phyloP scores from a whole-genome alignment of 2,113 vertebrate genomes.

The Tachycineta bicolor region DNA sequence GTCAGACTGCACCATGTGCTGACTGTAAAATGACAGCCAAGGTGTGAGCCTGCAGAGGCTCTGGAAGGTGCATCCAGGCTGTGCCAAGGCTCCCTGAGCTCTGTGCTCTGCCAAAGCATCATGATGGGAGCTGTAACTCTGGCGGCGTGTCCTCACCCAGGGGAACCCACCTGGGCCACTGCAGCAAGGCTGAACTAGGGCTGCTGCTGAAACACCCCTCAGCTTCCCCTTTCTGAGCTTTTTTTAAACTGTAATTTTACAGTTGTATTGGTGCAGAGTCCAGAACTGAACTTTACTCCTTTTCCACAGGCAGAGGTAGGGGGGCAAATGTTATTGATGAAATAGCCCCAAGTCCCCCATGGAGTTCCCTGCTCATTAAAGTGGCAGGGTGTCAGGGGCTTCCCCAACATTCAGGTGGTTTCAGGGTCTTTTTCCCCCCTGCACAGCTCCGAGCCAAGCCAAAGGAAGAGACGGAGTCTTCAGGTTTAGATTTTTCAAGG shows the following conservation, averaged over 20 bases:
- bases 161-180: background rate
- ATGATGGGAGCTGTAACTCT: fast-evolving
- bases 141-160: fast-evolving
- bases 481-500: too few relatives aligned
- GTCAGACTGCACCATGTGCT: background rate
- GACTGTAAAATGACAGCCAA: background rate
- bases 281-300: background rate
- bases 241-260: background rate
- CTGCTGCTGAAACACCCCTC: background rate
- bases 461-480: too few relatives aligned
- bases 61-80: background rate
- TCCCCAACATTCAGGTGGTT: too few relatives aligned
- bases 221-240: background rate
- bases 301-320: background rate
- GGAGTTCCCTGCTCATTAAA: background rate
- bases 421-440: too few relatives aligned
- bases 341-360: background rate
- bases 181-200: background rate
- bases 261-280: background rate
- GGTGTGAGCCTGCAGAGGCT: background rate
- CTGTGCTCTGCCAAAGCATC: background rate
- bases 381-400: too few relatives aligned
- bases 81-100: background rate
- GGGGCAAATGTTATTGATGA: background rate
- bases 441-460: too few relatives aligned